Evolutionary conservation across 2,888 invertebrate genomes (phyloP).

Genomic region (Cotesia congregata): DNA sequence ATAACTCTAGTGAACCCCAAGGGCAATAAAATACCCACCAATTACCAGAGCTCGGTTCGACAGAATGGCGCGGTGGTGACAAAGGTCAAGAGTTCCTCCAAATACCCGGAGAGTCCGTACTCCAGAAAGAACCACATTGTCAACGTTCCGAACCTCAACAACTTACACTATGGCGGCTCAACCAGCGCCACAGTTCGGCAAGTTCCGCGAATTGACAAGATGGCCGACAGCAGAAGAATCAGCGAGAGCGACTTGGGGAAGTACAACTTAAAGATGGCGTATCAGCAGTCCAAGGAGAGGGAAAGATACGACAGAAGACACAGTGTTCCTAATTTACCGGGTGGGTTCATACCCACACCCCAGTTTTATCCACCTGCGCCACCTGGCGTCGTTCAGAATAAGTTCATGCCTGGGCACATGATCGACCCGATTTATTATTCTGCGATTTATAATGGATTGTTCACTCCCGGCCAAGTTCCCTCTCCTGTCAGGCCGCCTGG

Average conservation of each 20-base stretch:
- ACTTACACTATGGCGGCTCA: constrained; percentile 49
- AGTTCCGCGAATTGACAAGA: constrained; percentile 24
- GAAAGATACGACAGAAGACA: constrained; percentile 52
- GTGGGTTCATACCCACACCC: constrained; percentile 54
- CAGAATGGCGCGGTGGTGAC: constrained; percentile 66
- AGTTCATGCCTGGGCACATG: constrained; percentile 66
- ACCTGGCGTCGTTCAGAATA: constrained; percentile 51
- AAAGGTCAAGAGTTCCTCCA: constrained; percentile 73
- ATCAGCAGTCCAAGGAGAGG: constrained; percentile 40
- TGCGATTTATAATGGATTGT: constrained; percentile 70
- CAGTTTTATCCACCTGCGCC: constrained; percentile 30
- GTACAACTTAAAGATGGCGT: constrained; percentile 43
- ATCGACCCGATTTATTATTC: constrained; percentile 71
- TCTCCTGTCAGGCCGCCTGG: too few relatives aligned
- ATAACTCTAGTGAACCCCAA: constrained; percentile 78
- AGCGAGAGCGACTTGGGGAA: constrained; percentile 41
- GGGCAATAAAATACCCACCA: constrained; percentile 38
- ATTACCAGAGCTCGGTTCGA: constrained; percentile 49
- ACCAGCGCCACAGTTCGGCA: constrained; percentile 37
- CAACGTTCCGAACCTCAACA: constrained; percentile 67
- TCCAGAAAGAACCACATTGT: constrained; percentile 66
- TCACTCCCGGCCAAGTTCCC: constrained; percentile 61
- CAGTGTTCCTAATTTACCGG: constrained; percentile 60
- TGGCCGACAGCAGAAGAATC: constrained; percentile 43
- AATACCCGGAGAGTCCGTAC: constrained; percentile 67